Conservation (phyloP, 2,888 invertebrate species). For the Xestia xanthographa region DNA sequence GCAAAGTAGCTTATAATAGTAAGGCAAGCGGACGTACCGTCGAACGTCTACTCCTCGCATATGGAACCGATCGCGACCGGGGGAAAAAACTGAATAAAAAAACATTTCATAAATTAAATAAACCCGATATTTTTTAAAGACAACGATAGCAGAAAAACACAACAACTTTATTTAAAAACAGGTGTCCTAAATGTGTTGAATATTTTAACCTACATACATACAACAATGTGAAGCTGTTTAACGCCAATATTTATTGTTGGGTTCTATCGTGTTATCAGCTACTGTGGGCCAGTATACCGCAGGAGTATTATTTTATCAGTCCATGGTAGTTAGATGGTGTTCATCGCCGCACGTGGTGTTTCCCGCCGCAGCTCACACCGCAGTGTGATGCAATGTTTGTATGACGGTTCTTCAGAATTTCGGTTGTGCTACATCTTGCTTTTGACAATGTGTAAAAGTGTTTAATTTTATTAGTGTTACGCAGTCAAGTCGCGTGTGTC, state of each 20-base stretch:
- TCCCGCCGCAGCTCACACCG: constrained; percentile 74
- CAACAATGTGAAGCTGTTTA: constrained; percentile 65
- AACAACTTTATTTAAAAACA: constrained; percentile 18
- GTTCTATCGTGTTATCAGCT: constrained; percentile 77
- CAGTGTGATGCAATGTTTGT: constrained; percentile 88
- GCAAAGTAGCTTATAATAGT: constrained; percentile 81
- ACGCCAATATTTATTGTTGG: constrained; percentile 71
- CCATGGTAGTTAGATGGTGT: constrained; percentile 80
- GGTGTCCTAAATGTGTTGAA: constrained; percentile 71
- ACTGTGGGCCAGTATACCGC: constrained; percentile 69
- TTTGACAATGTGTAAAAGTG: constrained; percentile 71
- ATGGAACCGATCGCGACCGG: constrained; percentile 76
- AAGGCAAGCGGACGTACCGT: constrained; percentile 78
- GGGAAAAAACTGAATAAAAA: constrained; percentile 37
- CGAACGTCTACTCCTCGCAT: constrained; percentile 77
- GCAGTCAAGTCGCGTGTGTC: constrained; percentile 21
- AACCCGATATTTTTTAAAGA: constrained; percentile 7
- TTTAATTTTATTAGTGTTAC: constrained; percentile 57
- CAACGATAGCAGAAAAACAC: neutral
- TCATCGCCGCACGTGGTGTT: constrained; percentile 78
- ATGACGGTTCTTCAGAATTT: constrained; percentile 79
- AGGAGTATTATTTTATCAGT: constrained; percentile 73
- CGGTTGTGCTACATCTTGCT: constrained; percentile 62
- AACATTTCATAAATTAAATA: neutral
- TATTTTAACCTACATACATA: constrained; percentile 83